Evolutionary conservation across 2,797 vertebrate genomes (phyloP).

Genomic region (Phoebastria nigripes): DNA sequence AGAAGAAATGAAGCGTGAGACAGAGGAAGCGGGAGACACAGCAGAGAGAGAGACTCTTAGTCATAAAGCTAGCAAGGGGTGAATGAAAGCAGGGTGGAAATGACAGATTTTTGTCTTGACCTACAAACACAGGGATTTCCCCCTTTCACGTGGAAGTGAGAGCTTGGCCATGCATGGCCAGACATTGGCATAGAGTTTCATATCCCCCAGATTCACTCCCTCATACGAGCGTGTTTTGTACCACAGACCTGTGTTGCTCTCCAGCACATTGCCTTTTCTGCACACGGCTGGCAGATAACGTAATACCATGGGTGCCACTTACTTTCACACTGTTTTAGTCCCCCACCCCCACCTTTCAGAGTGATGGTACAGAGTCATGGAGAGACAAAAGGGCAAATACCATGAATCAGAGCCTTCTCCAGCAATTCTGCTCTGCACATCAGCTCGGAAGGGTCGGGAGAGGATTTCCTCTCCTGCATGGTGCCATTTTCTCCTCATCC

Average conservation of each 20-base stretch:
- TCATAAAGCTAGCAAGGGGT: neutral
- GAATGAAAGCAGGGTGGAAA: neutral
- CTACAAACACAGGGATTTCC: neutral
- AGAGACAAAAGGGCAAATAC: neutral
- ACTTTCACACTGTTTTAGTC: neutral
- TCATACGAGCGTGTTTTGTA: neutral
- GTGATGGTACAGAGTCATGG: neutral
- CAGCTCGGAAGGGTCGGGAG: neutral
- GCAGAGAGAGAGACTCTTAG: neutral
- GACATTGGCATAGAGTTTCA: neutral
- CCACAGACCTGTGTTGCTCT: neutral
- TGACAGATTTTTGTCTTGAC: neutral
- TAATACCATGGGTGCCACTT: neutral
- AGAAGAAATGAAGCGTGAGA: neutral
- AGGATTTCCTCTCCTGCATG: neutral
- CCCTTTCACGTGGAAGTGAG: neutral
- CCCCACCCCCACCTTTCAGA: neutral
- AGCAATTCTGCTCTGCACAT: neutral
- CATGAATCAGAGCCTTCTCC: neutral
- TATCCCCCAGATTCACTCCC: neutral
- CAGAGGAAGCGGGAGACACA: neutral
- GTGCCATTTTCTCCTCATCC: neutral
- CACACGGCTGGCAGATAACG: fast-evolving
- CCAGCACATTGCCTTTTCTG: neutral
- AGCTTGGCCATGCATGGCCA: neutral